Evolutionary conservation across 2,113 vertebrate genomes (phyloP).

Genomic region (Donacobius atricapilla): DNA sequence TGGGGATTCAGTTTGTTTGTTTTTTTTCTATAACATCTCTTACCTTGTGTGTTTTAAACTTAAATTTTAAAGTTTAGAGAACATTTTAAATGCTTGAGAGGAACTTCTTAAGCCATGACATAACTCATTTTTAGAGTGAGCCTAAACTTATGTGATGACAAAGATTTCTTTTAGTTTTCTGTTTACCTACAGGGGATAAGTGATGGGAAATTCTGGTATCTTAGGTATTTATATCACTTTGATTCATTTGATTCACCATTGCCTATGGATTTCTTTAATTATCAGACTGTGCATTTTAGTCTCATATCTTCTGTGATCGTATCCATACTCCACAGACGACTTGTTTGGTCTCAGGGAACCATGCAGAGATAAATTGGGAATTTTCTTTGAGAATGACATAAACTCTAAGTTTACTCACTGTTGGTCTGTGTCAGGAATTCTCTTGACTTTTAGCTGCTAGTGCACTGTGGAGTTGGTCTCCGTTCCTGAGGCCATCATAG

Average conservation of each 20-base stretch:
- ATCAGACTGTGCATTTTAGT: not conserved
- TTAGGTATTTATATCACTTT: not conserved
- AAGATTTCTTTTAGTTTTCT: not conserved
- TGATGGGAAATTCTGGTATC: not conserved
- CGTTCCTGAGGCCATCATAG: not conserved
- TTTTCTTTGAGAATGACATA: not conserved
- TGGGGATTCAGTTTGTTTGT: not conserved
- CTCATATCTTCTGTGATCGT: fast-evolving
- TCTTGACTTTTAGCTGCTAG: not conserved
- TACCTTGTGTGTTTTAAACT: not conserved
- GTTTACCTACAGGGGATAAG: not conserved
- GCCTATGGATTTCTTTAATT: not conserved
- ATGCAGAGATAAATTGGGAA: fast-evolving
- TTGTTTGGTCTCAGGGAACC: not conserved
- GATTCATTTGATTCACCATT: not conserved
- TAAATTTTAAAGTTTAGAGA: not conserved
- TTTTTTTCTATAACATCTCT: not conserved
- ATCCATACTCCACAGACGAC: not conserved
- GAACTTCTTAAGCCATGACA: not conserved
- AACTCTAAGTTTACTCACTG: not conserved
- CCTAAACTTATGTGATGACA: not conserved
- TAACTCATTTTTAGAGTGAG: not conserved
- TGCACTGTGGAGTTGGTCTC: not conserved
- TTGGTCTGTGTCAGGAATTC: not conserved
- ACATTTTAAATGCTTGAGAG: not conserved